Conservation (phyloP, 2,888 invertebrate genomes). For the Microctonus hyperodae region DNA sequence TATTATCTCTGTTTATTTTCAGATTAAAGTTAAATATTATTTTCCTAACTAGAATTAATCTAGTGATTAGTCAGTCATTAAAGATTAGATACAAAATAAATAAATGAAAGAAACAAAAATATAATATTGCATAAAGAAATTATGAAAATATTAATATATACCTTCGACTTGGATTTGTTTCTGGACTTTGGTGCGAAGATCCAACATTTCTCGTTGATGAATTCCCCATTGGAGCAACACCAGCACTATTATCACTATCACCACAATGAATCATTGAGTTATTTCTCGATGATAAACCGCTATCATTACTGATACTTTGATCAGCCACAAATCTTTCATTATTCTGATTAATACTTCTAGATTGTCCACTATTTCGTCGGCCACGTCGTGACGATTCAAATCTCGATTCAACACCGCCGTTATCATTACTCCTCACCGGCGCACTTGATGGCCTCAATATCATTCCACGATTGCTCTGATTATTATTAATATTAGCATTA, state of each 20-base stretch:
- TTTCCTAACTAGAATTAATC: not conserved
- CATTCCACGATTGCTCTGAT: constrained; percentile 36
- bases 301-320: constrained; percentile 17
- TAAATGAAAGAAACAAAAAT: too few relatives aligned
- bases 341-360: constrained; percentile 21
- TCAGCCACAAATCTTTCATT: constrained; percentile 24
- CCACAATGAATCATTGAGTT: constrained; percentile 23
- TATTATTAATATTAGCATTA: constrained; percentile 48
- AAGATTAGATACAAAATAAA: not conserved
- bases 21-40: not conserved
- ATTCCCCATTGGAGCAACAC: constrained; percentile 49
- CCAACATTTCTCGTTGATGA: constrained; percentile 53
- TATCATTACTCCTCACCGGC: constrained; percentile 38
- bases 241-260: constrained; percentile 14
- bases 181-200: constrained; percentile 13
- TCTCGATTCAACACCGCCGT: constrained; percentile 16
- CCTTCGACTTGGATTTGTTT: constrained; percentile 11
- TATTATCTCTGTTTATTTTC: not conserved
- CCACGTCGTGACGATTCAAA: constrained; percentile 38
- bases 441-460: constrained; percentile 54
- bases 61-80: not conserved
- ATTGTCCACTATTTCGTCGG: constrained; percentile 33
- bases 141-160: not conserved
- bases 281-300: constrained; percentile 19
- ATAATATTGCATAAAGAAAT: not conserved